Percentiles rank a stretch among this genome's conserved stretches.
Conservation (phyloP, 2,888 invertebrate species). For the Melanostoma mellinum region DNA sequence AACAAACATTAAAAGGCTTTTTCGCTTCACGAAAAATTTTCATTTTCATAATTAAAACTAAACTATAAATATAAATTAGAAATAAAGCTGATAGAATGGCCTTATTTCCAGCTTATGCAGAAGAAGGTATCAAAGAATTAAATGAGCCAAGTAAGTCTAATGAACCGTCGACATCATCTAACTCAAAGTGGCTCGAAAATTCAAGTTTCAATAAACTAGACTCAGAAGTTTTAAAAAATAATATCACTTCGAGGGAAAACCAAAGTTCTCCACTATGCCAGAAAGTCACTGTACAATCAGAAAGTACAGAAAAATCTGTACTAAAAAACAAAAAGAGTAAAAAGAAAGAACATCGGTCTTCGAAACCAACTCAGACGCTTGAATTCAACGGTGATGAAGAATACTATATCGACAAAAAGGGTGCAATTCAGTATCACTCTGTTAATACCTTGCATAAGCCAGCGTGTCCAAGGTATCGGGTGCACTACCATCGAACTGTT, state of each 20-base stretch:
- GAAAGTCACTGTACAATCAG: not conserved
- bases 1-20: too few relatives aligned
- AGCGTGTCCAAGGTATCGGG: slow-evolving; percentile 84
- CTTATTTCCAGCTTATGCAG: slow-evolving; percentile 74
- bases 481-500: slow-evolving; percentile 19
- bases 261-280: not conserved
- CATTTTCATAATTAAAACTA: too few relatives aligned
- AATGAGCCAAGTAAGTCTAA: not conserved
- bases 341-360: slow-evolving; percentile 7
- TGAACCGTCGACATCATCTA: not conserved
- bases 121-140: not conserved
- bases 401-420: slow-evolving; percentile 85
- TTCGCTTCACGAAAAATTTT: too few relatives aligned
- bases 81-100: slow-evolving; percentile 59
- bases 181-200: slow-evolving; percentile 71
- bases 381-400: slow-evolving; percentile 81
- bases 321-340: slow-evolving; percentile 8
- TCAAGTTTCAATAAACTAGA: slow-evolving; percentile 66
- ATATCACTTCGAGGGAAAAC: not conserved
- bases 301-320: slow-evolving; percentile 1
- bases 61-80: too few relatives aligned
- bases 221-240: slow-evolving; percentile 11
- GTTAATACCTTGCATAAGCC: slow-evolving; percentile 86
- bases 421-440: slow-evolving; percentile 84
- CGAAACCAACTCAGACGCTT: slow-evolving; percentile 25